Evolutionary conservation across 1,140 invertebrate species (phyloP).

Genomic region (Trichogramma pretiosum): DNA sequence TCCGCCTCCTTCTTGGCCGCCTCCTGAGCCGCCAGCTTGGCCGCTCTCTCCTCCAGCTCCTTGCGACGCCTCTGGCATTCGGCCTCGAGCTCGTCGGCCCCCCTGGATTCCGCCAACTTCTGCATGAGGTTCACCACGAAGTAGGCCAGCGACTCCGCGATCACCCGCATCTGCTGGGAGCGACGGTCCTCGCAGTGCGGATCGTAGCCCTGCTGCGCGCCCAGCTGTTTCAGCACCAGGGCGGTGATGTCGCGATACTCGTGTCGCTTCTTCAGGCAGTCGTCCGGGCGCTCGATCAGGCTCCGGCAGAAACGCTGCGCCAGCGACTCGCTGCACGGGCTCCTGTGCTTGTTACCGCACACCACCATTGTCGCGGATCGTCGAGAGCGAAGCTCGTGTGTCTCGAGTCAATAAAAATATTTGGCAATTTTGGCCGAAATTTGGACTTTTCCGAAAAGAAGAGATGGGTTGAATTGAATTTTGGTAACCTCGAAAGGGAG

Average conservation of each 20-base stretch:
- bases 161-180: constrained; percentile 34
- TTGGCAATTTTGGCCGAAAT: too few relatives aligned
- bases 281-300: constrained; percentile 32
- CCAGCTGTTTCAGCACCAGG: constrained; percentile 29
- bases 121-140: constrained; percentile 35
- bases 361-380: too few relatives aligned
- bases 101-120: constrained; percentile 27
- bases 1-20: constrained; percentile 1
- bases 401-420: too few relatives aligned
- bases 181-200: constrained; percentile 28
- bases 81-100: constrained; percentile 20
- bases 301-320: constrained; percentile 35
- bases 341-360: too few relatives aligned
- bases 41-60: constrained; percentile 15
- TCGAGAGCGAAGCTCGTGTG: too few relatives aligned
- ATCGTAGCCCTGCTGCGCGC: constrained; percentile 23
- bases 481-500: too few relatives aligned
- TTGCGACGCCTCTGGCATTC: constrained; percentile 19
- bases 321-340: constrained; percentile 33
- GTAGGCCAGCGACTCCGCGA: constrained; percentile 33
- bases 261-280: constrained; percentile 25
- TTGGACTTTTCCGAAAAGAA: too few relatives aligned
- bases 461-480: too few relatives aligned
- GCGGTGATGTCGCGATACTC: constrained; percentile 33
- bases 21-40: constrained; percentile 15